Evolutionary conservation across 2,797 vertebrate species (phyloP), one percentile per base, ranked within the genome.

Genomic region (Hippopotamyrus pictus): DNA sequence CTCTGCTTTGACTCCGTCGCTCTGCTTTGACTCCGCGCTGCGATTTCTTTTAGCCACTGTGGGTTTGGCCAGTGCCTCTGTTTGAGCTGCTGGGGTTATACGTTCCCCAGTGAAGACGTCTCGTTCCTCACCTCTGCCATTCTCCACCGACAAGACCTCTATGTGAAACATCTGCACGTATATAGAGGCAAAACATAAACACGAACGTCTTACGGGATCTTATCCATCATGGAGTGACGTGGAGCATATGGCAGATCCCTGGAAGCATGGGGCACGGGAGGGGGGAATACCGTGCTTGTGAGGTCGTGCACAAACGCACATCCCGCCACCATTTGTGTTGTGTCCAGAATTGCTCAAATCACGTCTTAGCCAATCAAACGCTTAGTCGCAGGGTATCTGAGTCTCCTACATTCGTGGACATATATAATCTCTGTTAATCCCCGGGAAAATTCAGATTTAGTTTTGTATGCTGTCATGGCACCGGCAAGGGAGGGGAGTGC

Each of bases 31-130:
- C n/a, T n/a, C n/a, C n/a, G n/a, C 33, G 33, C 17, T 50, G 79
- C 88, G 89, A 91, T 92, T 91, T 59, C 5, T 59, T 92, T 91
- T 90, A 90, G 92, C 88, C 54, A 17, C 79, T 69, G 89, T 79
- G 86, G 90, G 88, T 91, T 91, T 90, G 88, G 86, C 90, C 83
- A 54, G 88, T 51, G 46, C 33, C 73, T 89, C 83, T 37, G 54
- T 90, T 57, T 69, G 69, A 29, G 88, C 87, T 88, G 83, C 57
- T 88, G 54, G 89, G 88, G 25, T 59, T 46, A 19, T 19, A 11
- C 29, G 22, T 69, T 57, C 25, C 62, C 9, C 44, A 79, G 65
- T 59, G 83, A 87, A 14, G 37, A 59, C 29, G 37, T 48, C 57
- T 51, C 7, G 6, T 17, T 44, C n/a, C 33, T 33, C 86, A 6